Evolutionary conservation across 2,113 vertebrate species (phyloP).

Genomic region (Columbina picui): DNA sequence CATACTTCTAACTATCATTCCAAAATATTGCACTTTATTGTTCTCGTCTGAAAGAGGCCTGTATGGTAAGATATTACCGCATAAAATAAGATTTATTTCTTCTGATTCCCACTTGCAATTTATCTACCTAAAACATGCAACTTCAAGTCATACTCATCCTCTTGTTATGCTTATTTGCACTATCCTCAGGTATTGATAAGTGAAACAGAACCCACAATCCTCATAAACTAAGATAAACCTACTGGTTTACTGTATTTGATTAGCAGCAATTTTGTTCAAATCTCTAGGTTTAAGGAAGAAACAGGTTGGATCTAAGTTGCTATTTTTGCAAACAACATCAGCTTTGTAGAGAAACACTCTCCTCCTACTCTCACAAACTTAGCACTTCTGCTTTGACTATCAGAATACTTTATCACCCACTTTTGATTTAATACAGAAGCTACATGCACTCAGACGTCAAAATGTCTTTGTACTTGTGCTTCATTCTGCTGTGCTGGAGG

Average conservation of each 20-base stretch:
- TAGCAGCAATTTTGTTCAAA: not conserved
- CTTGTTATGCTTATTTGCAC: not conserved
- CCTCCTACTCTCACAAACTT: not conserved
- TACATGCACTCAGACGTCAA: not conserved
- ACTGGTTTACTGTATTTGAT: not conserved
- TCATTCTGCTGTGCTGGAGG: not conserved
- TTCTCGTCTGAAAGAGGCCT: not conserved
- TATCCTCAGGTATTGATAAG: not conserved
- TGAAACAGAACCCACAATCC: not conserved
- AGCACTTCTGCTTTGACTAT: not conserved
- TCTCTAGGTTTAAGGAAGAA: not conserved
- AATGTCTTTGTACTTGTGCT: not conserved
- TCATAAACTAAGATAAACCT: not conserved
- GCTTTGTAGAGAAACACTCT: not conserved
- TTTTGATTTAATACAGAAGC: not conserved
- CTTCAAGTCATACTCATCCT: not conserved
- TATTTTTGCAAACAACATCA: not conserved
- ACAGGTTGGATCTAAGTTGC: not conserved
- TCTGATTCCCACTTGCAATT: not conserved
- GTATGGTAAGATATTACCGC: not conserved
- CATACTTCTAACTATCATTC: not conserved
- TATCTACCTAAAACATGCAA: not conserved
- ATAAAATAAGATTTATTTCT: not conserved
- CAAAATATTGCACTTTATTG: not conserved
- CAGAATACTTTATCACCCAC: not conserved